phyloP scores from a whole-genome alignment of 2,113 vertebrate genomes.

The Fregata magnificens region DNA sequence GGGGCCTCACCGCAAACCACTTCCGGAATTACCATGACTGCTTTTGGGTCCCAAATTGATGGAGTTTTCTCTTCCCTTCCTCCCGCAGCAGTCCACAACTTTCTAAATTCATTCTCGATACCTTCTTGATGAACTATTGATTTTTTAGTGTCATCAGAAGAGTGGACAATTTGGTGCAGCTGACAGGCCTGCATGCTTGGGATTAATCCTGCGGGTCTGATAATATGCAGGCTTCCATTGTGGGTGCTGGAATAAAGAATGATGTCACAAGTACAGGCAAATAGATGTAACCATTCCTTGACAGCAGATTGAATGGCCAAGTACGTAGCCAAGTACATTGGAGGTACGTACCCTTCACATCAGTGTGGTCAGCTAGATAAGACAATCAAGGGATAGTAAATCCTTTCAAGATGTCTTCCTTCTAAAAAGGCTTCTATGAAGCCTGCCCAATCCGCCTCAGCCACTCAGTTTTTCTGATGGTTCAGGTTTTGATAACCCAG shows the following conservation, averaged over 20 bases:
- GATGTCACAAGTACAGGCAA: background rate
- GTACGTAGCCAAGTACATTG: too few relatives aligned
- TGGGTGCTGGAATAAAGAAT: background rate
- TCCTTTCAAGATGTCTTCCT: background rate
- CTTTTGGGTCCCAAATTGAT: background rate
- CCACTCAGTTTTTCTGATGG: background rate
- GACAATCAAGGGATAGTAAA: background rate
- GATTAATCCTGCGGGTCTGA: background rate
- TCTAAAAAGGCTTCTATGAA: background rate
- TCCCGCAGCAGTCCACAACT: background rate
- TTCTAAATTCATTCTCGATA: background rate
- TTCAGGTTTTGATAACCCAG: background rate
- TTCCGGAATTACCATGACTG: background rate
- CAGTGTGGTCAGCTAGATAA: background rate
- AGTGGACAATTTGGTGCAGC: background rate
- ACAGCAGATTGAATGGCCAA: background rate
- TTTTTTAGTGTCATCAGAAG: background rate
- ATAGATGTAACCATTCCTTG: background rate
- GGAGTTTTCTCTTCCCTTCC: background rate
- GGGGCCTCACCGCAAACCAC: background rate
- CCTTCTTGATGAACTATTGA: background rate
- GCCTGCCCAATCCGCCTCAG: background rate
- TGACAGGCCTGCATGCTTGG: background rate
- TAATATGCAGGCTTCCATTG: background rate
- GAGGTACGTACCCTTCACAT: background rate